Evolutionary conservation across 1,140 invertebrate species (phyloP).

Genomic region (Tetramorium alpestre): DNA sequence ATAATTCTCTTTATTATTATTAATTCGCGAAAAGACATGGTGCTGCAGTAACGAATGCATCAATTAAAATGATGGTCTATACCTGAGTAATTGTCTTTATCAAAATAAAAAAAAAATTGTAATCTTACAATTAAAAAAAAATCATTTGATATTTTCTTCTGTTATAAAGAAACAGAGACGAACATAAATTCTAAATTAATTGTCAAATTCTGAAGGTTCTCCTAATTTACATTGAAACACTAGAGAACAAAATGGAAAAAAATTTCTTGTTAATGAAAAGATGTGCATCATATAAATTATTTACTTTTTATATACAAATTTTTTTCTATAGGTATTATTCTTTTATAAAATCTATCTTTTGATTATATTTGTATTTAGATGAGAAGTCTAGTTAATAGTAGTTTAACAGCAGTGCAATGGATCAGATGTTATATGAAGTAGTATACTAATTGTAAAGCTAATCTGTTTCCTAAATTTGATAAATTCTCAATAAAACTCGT

Average conservation of each 20-base stretch:
- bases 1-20: too few relatives aligned
- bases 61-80: not conserved
- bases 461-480: slow-evolving; percentile 6
- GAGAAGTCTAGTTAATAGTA: not conserved
- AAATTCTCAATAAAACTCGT: not conserved
- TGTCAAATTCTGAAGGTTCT: not conserved
- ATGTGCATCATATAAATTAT: not conserved
- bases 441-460: not conserved
- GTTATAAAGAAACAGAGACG: not conserved
- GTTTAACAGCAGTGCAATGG: not conserved
- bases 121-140: not conserved
- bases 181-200: not conserved
- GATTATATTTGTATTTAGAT: not conserved
- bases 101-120: not conserved
- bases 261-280: not conserved
- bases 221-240: not conserved
- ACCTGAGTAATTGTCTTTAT: not conserved
- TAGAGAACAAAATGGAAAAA: not conserved
- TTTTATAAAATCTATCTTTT: not conserved
- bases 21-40: too few relatives aligned
- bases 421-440: not conserved
- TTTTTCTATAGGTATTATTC: not conserved
- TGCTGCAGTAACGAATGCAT: not conserved
- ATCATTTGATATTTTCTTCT: not conserved
- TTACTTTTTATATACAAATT: not conserved